phyloP scores from a whole-genome alignment of 2,888 invertebrate species.

The Ichneumoninae sp. region DNA sequence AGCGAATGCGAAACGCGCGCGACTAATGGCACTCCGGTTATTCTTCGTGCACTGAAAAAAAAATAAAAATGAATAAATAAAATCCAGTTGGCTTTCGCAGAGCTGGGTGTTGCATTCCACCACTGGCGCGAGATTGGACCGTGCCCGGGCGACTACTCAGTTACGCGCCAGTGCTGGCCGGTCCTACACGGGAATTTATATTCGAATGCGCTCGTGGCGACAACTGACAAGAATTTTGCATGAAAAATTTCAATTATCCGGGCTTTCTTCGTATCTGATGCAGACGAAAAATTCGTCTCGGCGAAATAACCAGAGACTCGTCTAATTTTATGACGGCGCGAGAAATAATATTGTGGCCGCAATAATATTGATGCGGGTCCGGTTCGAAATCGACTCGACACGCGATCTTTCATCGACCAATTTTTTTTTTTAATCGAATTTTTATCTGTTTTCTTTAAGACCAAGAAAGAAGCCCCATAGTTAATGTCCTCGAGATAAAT shows the following conservation, averaged over 20 bases:
- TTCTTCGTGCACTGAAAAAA: neutral
- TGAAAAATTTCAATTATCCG: neutral
- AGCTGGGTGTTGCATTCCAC: neutral
- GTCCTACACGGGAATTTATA: neutral
- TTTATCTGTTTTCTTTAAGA: neutral
- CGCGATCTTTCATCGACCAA: neutral
- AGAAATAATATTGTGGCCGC: neutral
- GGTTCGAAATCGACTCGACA: neutral
- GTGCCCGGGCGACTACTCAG: neutral
- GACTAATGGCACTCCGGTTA: neutral
- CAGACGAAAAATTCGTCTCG: neutral
- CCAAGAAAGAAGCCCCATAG: too few species aligned
- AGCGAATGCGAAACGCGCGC: slow-evolving; percentile 17
- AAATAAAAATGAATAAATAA: neutral
- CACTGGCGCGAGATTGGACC: neutral
- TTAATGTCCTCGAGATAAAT: neutral
- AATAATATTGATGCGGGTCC: slow-evolving; percentile 30
- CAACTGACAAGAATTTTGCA: too few species aligned
- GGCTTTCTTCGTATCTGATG: neutral
- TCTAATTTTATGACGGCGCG: slow-evolving; percentile 1
- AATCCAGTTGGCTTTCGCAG: neutral
- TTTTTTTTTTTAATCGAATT: neutral
- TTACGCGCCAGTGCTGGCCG: neutral
- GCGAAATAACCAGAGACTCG: neutral
- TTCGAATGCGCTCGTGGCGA: neutral